Base-by-base conservation (phyloP, 2,888 invertebrate genomes). In the Chrysopilus asiliformis region DNA sequence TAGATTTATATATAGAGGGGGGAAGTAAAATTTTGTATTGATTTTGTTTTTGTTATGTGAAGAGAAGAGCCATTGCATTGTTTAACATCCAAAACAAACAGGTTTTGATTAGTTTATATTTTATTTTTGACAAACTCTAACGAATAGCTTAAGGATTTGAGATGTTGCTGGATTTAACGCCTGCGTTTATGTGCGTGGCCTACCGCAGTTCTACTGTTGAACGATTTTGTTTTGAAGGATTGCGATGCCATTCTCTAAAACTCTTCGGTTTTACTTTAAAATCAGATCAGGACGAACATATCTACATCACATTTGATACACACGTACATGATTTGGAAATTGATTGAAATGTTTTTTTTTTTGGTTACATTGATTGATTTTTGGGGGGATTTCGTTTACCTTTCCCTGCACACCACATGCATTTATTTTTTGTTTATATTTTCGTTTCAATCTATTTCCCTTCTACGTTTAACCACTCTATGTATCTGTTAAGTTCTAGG, bases 1-100 rank as follows among this genome's bases (percentile, higher is more conserved):
- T 51, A 47, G 47, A 45, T 49, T 37, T 42, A n/a, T n/a, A n/a
- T n/a, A n/a, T n/a, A n/a, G 45, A 43, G 44, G 43, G 45, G 47
- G 42, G 47, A 43, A 49, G 46, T 46, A 42, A 41, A 39, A 35
- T 44, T 43, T 42, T 40, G 40, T 47, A 44, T 37, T 43, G 43
- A 41, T 38, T 41, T 44, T 43, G 43, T 45, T 44, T 41, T 40
- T 45, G 34, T 40, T 42, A 39, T 46, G 38, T 39, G 35, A 36
- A 35, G 27, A 10, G 24, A 14, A 14, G 12, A 24, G 19, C 25
- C 12, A 16, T 32, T 31, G 15, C 24, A 29, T 22, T 26, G 22
- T n/a, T 24, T 25, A 31, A 16, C 14, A 24, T 29, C 26, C 26
- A 30, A 29, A 31, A 29, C 24, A 25, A 14, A 17, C 12, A 30